These are phyloP conservation scores for Sterrhoptilus dennistouni DNA, from an alignment of 2,113 vertebrate genomes.

Conservation along the genomic window DNA sequence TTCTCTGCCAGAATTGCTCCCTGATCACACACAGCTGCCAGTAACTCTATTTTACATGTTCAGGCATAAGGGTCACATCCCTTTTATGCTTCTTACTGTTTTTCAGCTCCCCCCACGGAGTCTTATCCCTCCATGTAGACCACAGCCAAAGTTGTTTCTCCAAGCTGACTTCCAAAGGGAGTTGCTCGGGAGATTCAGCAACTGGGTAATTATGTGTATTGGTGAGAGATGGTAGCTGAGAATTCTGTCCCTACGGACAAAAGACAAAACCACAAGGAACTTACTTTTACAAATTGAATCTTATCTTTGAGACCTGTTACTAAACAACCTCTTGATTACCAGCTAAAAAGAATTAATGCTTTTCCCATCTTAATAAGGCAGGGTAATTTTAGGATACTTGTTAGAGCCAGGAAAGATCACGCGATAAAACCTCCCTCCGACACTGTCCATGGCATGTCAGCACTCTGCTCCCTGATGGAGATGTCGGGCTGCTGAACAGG, in stretches of 20 bases:
- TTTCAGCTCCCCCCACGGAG: neutral
- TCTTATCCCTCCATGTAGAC: neutral
- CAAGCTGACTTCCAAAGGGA: neutral
- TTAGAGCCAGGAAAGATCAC: neutral
- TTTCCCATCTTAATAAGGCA: neutral
- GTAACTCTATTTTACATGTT: rapidly evolving
- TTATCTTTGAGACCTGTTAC: neutral
- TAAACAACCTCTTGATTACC: neutral
- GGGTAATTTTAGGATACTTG: neutral
- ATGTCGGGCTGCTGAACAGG: neutral
- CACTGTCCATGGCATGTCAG: too few species aligned
- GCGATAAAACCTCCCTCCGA: neutral
- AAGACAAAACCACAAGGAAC: neutral
- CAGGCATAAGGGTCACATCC: rapidly evolving
- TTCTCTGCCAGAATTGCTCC: neutral
- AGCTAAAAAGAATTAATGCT: neutral
- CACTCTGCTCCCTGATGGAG: neutral
- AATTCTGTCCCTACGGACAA: neutral
- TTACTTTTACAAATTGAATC: neutral
- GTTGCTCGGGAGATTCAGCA: neutral
- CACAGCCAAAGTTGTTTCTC: neutral
- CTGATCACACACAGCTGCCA: neutral
- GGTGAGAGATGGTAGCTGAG: neutral
- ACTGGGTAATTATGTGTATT: neutral
- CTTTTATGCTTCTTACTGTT: neutral